Percentiles rank a stretch among this genome's conserved stretches.
These are phyloP conservation scores for Enteromius anoplus DNA, from an alignment of 2,797 vertebrate species.

Conservation along the genomic window DNA sequence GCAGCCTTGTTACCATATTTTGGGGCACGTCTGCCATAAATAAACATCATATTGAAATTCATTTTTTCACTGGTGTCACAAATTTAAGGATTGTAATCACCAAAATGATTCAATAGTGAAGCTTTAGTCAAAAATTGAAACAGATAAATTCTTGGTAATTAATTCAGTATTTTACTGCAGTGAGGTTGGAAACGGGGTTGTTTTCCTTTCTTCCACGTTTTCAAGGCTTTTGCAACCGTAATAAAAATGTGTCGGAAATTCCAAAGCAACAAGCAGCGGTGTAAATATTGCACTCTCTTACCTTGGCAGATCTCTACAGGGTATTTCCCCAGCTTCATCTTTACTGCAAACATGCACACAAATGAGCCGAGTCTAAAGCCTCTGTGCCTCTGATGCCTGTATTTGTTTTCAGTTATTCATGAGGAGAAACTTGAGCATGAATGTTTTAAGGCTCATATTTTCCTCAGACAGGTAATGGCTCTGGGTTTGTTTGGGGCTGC, in stretches of 20 bases:
- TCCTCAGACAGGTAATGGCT: neutral
- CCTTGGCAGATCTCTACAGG: neutral
- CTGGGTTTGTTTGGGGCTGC: neutral
- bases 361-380: neutral
- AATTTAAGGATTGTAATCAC: neutral
- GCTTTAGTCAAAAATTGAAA: neutral
- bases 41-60: neutral
- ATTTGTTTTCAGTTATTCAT: neutral
- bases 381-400: neutral
- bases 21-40: neutral
- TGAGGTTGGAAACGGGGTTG: neutral
- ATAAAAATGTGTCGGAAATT: neutral
- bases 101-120: neutral
- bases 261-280: neutral
- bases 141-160: neutral
- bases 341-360: neutral
- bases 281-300: neutral
- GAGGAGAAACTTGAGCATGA: neutral
- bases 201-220: neutral
- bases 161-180: neutral
- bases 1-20: no score
- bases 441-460: neutral
- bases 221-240: no score
- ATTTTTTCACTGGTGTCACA: neutral
- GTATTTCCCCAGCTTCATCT: slow-evolving; percentile 1